Conservation (phyloP, 2,888 invertebrate genomes). For the Cataglyphis cursor region DNA sequence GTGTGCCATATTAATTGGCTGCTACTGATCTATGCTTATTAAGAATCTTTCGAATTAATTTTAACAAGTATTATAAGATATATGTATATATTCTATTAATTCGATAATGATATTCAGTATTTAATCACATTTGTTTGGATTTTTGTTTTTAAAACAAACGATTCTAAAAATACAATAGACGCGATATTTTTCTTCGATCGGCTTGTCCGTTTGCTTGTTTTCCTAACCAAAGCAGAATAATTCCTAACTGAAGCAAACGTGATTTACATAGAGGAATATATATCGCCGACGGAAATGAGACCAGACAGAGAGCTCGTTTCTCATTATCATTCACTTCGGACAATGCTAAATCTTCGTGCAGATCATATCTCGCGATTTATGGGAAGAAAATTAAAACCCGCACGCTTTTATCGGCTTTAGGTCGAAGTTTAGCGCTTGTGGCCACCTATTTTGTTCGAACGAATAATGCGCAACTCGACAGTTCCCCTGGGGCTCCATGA, state of each 20-base stretch:
- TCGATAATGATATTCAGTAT: background rate
- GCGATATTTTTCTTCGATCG: background rate
- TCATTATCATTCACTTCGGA: slow-evolving; percentile 49
- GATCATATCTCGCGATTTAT: slow-evolving; percentile 64
- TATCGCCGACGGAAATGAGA: slow-evolving; percentile 32
- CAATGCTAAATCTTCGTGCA: slow-evolving; percentile 53
- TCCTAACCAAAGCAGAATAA: slow-evolving; percentile 23
- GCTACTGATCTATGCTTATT: background rate
- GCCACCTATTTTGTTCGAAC: slow-evolving; percentile 30
- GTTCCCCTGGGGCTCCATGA: slow-evolving; percentile 32
- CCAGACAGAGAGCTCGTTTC: slow-evolving; percentile 33
- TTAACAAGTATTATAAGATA: background rate
- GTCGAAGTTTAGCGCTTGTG: slow-evolving; percentile 48
- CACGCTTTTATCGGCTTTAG: slow-evolving; percentile 41
- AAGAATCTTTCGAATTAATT: background rate
- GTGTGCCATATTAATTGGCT: background rate
- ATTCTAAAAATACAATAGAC: background rate
- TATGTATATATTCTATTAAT: background rate
- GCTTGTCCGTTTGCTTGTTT: slow-evolving; percentile 12
- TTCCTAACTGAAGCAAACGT: background rate
- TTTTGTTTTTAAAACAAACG: slow-evolving; percentile 4
- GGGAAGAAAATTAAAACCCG: slow-evolving; percentile 63
- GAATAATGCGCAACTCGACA: slow-evolving; percentile 42
- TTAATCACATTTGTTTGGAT: background rate
- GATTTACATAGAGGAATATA: slow-evolving; percentile 22